Evolutionary conservation across 92 coral and sea anemone species (phyloP), one percentile per base, ranked within the genome.

Genomic region (Paragorgia papillata): DNA sequence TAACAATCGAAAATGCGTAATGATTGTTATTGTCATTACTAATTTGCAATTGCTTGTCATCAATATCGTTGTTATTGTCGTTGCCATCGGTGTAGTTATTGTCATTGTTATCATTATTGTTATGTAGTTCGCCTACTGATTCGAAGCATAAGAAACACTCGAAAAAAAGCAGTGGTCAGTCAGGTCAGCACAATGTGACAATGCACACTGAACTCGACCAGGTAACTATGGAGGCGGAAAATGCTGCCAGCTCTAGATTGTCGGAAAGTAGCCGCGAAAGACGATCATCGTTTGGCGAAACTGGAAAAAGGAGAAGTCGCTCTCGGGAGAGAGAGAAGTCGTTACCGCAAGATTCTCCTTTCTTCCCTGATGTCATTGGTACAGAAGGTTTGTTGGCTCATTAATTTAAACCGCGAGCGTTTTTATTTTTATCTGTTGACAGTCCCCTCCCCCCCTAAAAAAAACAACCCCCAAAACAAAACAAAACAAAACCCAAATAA

Each of bases 351-450:
- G 82, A 80, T 74, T 85, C 82, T 35, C 96, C 97, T 1, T 91
- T 90, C 80, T 73, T 93, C 40, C 97, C 97, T 18, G 97, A 93
- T 80, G 91, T 93, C 20, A 81, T 83, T 19, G 97, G 97, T 75
- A 75, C 90, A 1, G 97, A 93, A 82, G 97, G 97, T 93, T 79
- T 0, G 84, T 62, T 49, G 35, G 20, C 0, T 13, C 9, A 48
- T 65, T 43, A 3, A 19, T 12, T 18, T 15, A 46, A 41, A 60
- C 37, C 44, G 63, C 87, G 28, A n/a, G n/a, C n/a, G n/a, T n/a
- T n/a, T n/a, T n/a, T n/a, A n/a, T n/a, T n/a, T n/a, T n/a, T n/a
- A n/a, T n/a, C n/a, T n/a, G n/a, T n/a, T n/a, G n/a, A n/a, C n/a
- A n/a, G n/a, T n/a, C n/a, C n/a, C n/a, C n/a, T n/a, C n/a, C n/a